Evolutionary conservation across 2,888 invertebrate genomes (phyloP).

Genomic region (Mamestra brassicae): DNA sequence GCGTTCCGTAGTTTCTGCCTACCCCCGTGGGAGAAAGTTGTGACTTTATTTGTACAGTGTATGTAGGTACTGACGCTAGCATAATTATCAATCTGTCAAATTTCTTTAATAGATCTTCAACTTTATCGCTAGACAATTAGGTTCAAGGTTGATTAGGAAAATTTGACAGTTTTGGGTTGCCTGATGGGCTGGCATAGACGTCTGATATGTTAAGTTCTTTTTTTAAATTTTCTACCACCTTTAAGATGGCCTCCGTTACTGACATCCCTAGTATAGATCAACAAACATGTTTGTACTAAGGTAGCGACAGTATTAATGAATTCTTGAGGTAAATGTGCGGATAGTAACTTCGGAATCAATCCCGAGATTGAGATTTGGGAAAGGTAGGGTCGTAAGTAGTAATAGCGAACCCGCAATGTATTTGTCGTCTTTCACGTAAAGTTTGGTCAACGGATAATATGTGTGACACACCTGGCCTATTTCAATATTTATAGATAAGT

Average conservation of each 20-base stretch:
- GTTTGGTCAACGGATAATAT: constrained; percentile 25
- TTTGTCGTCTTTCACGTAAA: constrained; percentile 23
- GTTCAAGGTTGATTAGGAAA: too few relatives aligned
- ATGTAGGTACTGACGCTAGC: too few relatives aligned
- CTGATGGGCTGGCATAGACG: too few relatives aligned
- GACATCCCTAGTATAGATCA: background rate
- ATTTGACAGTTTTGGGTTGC: too few relatives aligned
- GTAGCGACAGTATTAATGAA: constrained; percentile 15
- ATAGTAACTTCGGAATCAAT: constrained; percentile 32
- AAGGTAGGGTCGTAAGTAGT: constrained; percentile 21
- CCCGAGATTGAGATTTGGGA: constrained; percentile 12
- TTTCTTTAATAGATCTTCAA: too few relatives aligned
- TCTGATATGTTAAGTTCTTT: background rate
- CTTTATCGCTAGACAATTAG: too few relatives aligned
- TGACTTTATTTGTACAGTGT: too few relatives aligned
- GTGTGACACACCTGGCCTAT: background rate
- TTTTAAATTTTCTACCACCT: background rate
- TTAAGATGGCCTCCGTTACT: too few relatives aligned
- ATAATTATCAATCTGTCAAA: too few relatives aligned
- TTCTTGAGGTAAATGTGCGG: constrained; percentile 3
- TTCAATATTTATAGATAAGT: constrained; percentile 6
- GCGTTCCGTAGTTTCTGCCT: too few relatives aligned
- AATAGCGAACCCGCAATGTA: background rate
- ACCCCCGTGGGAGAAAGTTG: too few relatives aligned
- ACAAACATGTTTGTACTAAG: constrained; percentile 24